These are phyloP conservation scores for Lophura nycthemera DNA, from an alignment of 2,113 vertebrate genomes.

Conservation along the genomic window DNA sequence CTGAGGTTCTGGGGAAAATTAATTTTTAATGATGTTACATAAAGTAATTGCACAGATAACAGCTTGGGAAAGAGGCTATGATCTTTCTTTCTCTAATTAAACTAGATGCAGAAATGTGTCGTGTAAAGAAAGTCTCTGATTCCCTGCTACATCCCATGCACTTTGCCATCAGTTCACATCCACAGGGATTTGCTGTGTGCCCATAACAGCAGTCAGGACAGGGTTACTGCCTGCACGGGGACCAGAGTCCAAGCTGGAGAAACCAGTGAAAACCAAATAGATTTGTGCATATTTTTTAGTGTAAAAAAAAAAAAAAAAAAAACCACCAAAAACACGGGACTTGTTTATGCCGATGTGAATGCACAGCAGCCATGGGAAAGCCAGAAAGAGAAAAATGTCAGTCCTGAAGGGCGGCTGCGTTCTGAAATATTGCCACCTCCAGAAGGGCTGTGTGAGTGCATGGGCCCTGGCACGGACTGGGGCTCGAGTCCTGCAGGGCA, in stretches of 20 bases:
- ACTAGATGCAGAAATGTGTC: background rate
- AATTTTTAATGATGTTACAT: slow-evolving; percentile 70
- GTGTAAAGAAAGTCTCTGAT: background rate
- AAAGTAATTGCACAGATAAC: slow-evolving; percentile 60
- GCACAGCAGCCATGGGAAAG: background rate
- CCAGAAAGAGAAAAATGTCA: background rate
- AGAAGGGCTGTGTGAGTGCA: accelerated
- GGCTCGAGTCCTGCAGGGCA: background rate
- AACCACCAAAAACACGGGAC: background rate
- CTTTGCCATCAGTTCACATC: background rate
- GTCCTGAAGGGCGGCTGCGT: background rate
- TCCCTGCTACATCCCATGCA: background rate
- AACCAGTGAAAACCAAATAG: background rate
- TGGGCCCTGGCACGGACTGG: background rate
- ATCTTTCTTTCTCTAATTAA: slow-evolving; percentile 55
- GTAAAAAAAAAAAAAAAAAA: background rate
- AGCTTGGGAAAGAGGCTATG: background rate
- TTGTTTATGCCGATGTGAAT: background rate
- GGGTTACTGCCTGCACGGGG: background rate
- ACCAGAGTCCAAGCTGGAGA: background rate
- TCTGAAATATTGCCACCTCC: background rate
- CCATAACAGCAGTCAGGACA: background rate
- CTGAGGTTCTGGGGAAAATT: slow-evolving; percentile 42
- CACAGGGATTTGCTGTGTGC: background rate
- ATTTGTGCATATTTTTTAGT: background rate